Base-by-base conservation (phyloP, 2,113 vertebrate genomes). In the Dromaius novaehollandiae region DNA sequence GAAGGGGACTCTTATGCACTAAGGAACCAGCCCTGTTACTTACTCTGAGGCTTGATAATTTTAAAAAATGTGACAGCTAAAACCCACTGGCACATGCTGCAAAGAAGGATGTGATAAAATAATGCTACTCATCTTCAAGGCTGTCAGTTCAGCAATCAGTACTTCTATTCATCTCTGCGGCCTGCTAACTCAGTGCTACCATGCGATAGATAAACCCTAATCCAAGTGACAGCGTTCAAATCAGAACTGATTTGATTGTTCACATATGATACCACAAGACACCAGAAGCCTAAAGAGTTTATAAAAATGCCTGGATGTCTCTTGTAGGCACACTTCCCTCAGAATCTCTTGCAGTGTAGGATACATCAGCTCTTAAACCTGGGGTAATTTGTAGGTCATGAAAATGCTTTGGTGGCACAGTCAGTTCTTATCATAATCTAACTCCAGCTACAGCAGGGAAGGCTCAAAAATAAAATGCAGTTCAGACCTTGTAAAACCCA, bases 211-310 rank as follows among this genome's bases (percentile, higher is more conserved):
- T 97, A 97, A 98, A 97, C 63, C 75, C 84, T 97, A 96, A 97
- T 97, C 96, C 96, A 97, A 96, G 95, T 97, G 96, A 98, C 92
- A 97, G 97, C 91, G 92, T 97, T 98, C 96, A 97, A 95, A 97
- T 98, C 97, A 97, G 95, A 98, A 96, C 88, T 97, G 97, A 97
- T 98, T 97, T 97, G 94, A 97, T 98, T 98, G 90, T 98, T 98
- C 97, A 96, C 94, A 97, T 98, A 95, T 97, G 97, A 98, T 95
- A 97, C 97, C 95, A 97, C 78, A 96, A 96, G 97, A 97, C 91
- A 97, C 78, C 82, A 97, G 92, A 93, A 97, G 80, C 88, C 96
- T 96, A 97, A 98, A 97, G 95, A 97, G 90, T 95, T 97, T 96
- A 96, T 96, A 96, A 97, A 97, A 98, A 88, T 92, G 91, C 95